phyloP scores from a whole-genome alignment of 2,888 invertebrate genomes.

The Melanophora roralis region DNA sequence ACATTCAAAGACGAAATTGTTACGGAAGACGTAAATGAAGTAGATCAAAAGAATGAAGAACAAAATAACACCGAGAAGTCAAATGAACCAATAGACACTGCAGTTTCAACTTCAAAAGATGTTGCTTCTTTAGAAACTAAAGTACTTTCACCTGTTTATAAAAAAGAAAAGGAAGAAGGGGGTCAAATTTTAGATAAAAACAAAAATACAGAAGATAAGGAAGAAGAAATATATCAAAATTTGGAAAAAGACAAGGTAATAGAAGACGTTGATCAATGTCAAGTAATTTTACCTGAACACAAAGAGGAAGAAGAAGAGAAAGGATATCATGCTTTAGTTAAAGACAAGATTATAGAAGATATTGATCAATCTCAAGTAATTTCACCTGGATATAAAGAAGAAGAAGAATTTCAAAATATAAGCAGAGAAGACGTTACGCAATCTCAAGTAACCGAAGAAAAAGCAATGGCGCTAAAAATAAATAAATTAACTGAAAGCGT shows the following conservation, averaged over 20 bases:
- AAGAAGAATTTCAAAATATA: not conserved
- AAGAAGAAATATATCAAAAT: too few species aligned
- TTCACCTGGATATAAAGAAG: not conserved
- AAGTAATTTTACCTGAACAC: too few species aligned
- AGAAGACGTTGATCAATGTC: too few species aligned
- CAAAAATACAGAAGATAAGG: too few species aligned
- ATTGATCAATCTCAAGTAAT: not conserved
- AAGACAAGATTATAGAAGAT: too few species aligned
- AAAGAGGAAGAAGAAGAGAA: too few species aligned
- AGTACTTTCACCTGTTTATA: not conserved
- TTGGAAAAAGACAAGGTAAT: too few species aligned
- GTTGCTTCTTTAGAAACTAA: not conserved
- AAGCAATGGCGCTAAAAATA: not conserved
- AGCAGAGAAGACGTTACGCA: constrained; percentile 4
- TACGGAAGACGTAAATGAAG: not conserved
- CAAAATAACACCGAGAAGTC: not conserved
- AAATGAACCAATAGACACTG: not conserved
- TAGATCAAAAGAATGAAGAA: not conserved
- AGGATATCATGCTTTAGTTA: too few species aligned
- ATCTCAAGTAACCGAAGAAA: constrained; percentile 1
- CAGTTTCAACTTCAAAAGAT: not conserved
- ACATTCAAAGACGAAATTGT: not conserved
- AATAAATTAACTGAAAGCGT: constrained; percentile 11
- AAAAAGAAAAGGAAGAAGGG: not conserved
- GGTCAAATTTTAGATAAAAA: too few species aligned